phyloP scores from a whole-genome alignment of 2,113 vertebrate species.

The Gorsachius goisagi region DNA sequence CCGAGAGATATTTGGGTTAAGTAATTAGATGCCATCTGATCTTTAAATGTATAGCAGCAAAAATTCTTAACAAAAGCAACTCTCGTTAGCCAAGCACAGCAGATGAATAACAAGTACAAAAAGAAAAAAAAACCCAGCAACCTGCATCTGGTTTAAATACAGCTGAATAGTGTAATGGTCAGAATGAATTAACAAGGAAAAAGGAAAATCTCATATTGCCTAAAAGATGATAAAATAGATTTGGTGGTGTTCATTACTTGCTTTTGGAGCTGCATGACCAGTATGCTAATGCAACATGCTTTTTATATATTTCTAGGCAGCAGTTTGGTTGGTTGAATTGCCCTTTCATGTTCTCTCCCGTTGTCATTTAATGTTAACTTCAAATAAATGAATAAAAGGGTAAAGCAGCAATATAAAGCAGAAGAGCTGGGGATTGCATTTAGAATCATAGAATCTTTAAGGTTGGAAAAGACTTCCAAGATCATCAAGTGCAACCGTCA shows the following conservation, averaged over 20 bases:
- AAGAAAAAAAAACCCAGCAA: not conserved
- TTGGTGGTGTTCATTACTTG: not conserved
- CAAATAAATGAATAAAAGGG: not conserved
- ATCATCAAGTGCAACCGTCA: too few species aligned
- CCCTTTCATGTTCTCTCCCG: not conserved
- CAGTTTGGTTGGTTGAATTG: not conserved
- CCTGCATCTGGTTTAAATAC: slow-evolving; percentile 45
- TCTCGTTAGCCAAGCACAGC: not conserved
- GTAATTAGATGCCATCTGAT: not conserved
- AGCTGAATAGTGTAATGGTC: not conserved
- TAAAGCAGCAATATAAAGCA: not conserved
- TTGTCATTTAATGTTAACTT: not conserved
- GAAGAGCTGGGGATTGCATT: not conserved
- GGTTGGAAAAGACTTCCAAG: too few species aligned
- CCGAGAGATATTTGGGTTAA: not conserved
- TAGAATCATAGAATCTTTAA: too few species aligned
- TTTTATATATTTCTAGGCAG: not conserved
- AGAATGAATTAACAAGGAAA: slow-evolving; percentile 12
- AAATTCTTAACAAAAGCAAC: slow-evolving; percentile 11
- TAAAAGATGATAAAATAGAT: slow-evolving; percentile 17
- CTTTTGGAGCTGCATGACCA: not conserved
- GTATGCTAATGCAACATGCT: not conserved
- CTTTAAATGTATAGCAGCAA: not conserved
- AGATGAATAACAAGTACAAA: not conserved
- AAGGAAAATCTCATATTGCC: slow-evolving; percentile 1